Percentiles rank a stretch among this genome's conserved stretches.
Evolutionary conservation across 2,113 vertebrate species (phyloP).

Genomic region (Trogon melanurus): DNA sequence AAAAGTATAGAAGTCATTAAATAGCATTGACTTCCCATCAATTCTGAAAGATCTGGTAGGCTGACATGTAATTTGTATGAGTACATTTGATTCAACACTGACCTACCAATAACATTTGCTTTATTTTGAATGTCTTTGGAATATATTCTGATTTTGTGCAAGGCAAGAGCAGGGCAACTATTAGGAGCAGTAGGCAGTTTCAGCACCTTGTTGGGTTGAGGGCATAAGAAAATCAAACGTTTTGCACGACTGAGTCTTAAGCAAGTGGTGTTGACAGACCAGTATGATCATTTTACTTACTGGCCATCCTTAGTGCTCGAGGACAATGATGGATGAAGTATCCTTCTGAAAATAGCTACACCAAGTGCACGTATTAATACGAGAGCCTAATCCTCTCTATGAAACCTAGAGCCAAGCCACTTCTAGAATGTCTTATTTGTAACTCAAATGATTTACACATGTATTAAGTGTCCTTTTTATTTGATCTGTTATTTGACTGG

Average conservation of each 20-base stretch:
- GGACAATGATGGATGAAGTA: constrained; percentile 79
- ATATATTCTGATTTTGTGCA: neutral
- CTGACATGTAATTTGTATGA: neutral
- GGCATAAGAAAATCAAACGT: constrained; percentile 1
- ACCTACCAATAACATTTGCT: neutral
- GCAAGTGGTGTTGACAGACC: constrained; percentile 75
- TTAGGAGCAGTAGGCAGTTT: neutral
- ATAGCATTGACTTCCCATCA: neutral
- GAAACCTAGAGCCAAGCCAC: constrained; percentile 58
- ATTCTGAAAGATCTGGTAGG: neutral
- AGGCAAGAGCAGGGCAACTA: neutral
- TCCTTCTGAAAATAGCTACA: constrained; percentile 78
- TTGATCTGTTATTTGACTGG: constrained; percentile 61
- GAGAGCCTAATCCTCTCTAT: constrained; percentile 70
- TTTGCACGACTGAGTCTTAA: constrained; percentile 27
- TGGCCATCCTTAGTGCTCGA: constrained; percentile 60
- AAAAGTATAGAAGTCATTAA: neutral
- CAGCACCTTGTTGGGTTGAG: neutral
- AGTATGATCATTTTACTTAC: constrained; percentile 72
- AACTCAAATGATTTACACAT: constrained; percentile 78
- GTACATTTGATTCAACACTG: neutral
- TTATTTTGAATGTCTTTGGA: neutral
- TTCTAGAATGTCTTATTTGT: constrained; percentile 76
- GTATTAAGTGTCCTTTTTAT: constrained; percentile 70
- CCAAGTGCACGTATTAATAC: constrained; percentile 78